phyloP scores from a whole-genome alignment of 2,888 invertebrate species.

The Drosophila meridiana region DNA sequence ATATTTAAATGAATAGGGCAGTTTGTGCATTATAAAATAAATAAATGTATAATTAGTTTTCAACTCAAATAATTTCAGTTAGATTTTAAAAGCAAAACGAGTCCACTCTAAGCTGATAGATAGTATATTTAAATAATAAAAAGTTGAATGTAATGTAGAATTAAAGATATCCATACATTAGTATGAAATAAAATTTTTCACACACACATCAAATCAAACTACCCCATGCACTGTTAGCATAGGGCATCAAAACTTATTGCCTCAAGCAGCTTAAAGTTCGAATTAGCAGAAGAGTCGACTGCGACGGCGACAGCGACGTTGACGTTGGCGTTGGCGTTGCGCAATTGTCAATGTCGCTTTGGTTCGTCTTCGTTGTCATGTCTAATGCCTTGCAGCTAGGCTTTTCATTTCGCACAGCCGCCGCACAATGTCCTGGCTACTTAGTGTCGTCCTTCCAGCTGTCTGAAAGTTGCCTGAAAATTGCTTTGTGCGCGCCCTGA shows the following conservation, averaged over 20 bases:
- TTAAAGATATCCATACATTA: neutral
- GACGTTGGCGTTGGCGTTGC: slow-evolving; percentile 36
- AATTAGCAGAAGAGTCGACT: slow-evolving; percentile 40
- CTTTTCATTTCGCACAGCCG: slow-evolving; percentile 61
- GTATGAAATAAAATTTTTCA: no score
- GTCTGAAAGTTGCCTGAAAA: slow-evolving; percentile 8
- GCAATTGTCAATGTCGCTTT: slow-evolving; percentile 53
- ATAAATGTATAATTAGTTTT: no score
- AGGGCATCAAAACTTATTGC: slow-evolving; percentile 31
- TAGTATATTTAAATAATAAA: neutral
- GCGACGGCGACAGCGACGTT: slow-evolving; percentile 7
- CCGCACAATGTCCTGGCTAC: slow-evolving; percentile 57
- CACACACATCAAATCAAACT: neutral
- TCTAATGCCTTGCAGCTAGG: slow-evolving; percentile 60
- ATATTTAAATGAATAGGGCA: no score
- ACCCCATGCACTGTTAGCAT: neutral
- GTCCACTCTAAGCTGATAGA: no score
- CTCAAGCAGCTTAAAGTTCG: slow-evolving; percentile 64
- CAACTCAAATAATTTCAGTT: no score
- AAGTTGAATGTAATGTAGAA: no score
- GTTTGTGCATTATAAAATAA: no score
- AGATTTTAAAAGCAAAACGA: no score
- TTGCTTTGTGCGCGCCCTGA: slow-evolving; percentile 39
- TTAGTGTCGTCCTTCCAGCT: slow-evolving; percentile 44
- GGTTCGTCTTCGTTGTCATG: slow-evolving; percentile 60